These are phyloP conservation scores for Spodoptera littoralis DNA, from an alignment of 2,888 invertebrate species.

Conservation along the genomic window DNA sequence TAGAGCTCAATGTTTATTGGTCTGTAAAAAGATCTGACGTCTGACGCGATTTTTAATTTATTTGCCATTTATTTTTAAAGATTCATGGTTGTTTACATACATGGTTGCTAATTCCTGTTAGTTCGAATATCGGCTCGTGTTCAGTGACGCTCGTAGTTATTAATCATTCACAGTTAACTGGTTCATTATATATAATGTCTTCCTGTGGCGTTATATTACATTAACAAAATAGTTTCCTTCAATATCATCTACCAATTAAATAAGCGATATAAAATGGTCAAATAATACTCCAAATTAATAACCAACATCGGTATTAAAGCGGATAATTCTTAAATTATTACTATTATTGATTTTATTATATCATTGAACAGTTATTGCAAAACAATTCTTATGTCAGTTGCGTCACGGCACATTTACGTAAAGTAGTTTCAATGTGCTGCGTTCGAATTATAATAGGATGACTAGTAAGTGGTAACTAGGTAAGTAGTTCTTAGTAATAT, in stretches of 20 bases:
- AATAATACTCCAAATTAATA: slow-evolving; percentile 23
- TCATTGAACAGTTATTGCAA: slow-evolving; percentile 36
- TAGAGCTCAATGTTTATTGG: slow-evolving; percentile 22
- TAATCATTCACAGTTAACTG: slow-evolving; percentile 50
- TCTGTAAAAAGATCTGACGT: slow-evolving; percentile 19
- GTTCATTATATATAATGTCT: slow-evolving; percentile 18
- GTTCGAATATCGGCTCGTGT: slow-evolving; percentile 32
- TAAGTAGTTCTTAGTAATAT: slow-evolving; percentile 52
- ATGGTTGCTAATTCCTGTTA: slow-evolving; percentile 44
- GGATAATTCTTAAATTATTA: slow-evolving; percentile 27
- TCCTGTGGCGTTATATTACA: slow-evolving; percentile 18
- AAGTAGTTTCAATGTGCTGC: slow-evolving; percentile 62
- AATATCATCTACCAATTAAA: slow-evolving; percentile 16
- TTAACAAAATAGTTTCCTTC: slow-evolving; percentile 1
- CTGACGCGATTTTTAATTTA: slow-evolving; percentile 35
- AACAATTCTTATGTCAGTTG: slow-evolving; percentile 30
- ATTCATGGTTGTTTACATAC: slow-evolving; percentile 37
- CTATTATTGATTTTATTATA: slow-evolving; percentile 31
- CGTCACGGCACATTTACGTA: slow-evolving; percentile 50
- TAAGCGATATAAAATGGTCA: slow-evolving; percentile 2
- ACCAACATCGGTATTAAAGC: slow-evolving; percentile 17
- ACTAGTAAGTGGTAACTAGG: slow-evolving; percentile 56
- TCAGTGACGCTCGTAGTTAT: slow-evolving; percentile 43
- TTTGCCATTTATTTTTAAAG: slow-evolving; percentile 17
- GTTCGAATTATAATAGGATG: slow-evolving; percentile 64